Conservation (phyloP, 2,113 vertebrate species). For the Calidris pugnax region DNA sequence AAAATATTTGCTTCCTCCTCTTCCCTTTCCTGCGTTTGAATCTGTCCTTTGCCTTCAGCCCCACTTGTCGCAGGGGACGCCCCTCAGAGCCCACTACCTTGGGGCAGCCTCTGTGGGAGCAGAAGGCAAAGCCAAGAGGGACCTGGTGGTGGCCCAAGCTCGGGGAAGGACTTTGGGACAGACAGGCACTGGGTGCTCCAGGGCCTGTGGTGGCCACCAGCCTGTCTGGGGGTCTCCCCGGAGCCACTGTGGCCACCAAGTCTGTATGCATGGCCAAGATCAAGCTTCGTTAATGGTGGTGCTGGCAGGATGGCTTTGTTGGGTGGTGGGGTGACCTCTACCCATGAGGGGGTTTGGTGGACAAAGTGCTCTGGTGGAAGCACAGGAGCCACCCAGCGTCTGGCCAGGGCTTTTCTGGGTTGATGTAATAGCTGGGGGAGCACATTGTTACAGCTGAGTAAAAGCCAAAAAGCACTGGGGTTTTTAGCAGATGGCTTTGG, state of each 20-base stretch:
- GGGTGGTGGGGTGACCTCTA: accelerated
- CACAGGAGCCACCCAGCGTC: accelerated
- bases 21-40: background rate
- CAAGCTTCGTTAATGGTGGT: accelerated
- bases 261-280: accelerated
- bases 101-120: accelerated
- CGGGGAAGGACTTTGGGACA: background rate
- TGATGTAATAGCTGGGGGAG: background rate
- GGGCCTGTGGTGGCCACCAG: accelerated
- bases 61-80: accelerated
- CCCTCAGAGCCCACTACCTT: accelerated
- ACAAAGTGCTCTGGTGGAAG: background rate
- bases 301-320: accelerated
- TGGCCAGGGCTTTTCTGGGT: background rate
- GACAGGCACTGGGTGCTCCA: accelerated
- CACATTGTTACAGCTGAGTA: accelerated
- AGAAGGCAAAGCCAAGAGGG: accelerated
- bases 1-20: background rate
- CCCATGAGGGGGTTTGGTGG: accelerated
- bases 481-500: background rate
- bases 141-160: accelerated
- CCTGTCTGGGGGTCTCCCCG: accelerated
- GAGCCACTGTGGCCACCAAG: accelerated
- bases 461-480: background rate
- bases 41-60: accelerated